Evolutionary conservation across 2,888 invertebrate species (phyloP), one percentile per base, ranked within the genome.

Genomic region (Chrysolina americana): DNA sequence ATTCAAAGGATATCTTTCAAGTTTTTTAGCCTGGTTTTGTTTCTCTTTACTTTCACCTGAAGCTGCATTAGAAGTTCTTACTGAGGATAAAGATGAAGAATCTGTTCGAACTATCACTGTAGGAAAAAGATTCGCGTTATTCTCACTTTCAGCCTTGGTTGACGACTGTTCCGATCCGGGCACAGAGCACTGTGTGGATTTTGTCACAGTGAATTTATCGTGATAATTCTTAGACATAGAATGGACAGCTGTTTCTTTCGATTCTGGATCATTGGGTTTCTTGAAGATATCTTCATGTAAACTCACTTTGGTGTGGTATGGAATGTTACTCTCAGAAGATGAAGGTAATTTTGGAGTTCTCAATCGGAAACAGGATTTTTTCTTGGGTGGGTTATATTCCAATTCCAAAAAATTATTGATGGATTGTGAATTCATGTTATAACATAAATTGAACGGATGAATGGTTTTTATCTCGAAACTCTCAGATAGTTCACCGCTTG

Each of bases 321-420:
- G 79, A n/a, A 79, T 50, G 28, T 74, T 72, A 23, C 74, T 74
- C 13, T 79, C 79, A 10, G 78, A 77, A 15, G 66, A 65, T 2
- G 77, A 76, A 15, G 66, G 59, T 47, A 77, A 47, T n/a, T 71
- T 77, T 11, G 78, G 76, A 2, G 78, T 78, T 21, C 74, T 75
- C 21, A 70, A 19, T 63, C 80, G 71, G 47, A 73, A 68, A 36
- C 80, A 80, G 0, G 76, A 74, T 56, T 80, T 80, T 41, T 80
- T 80, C 44, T 76, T 77, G 0, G 80, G 80, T 6, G 80, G 80
- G 41, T 75, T 77, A 36, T 80, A 78, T 19, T 79, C 79, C n/a
- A 77, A 8, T n/a, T 79, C 77, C 47, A 77, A 47, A 11, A 75
- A 17, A 47, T 74, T 76, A 8, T 71, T 69, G 1, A 73, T 65